Evolutionary conservation across 2,113 vertebrate species (phyloP), one percentile per base, ranked within the genome.

Genomic region (Dicerorhinus sumatrensis): DNA sequence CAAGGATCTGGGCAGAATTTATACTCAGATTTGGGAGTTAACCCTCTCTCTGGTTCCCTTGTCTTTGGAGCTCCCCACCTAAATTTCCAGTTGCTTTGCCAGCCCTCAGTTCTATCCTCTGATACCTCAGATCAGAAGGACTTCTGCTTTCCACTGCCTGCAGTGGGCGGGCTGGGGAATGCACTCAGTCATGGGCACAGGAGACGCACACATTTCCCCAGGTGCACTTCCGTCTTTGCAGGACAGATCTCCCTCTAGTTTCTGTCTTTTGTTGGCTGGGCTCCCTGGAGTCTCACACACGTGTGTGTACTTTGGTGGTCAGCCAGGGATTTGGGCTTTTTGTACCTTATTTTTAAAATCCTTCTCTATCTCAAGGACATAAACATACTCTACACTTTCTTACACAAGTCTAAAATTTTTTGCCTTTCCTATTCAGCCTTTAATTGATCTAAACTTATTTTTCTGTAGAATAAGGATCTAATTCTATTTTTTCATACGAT

Each of bases 371-470:
- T 79, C n/a, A 85, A 85, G n/a, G 70, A 85, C 48, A 48, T 1
- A 48, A 11, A 48, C 5, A 36, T 27, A 86, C 11, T 23, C 33
- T 86, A 36, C 20, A 54, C 8, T 54, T 76, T 29, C 67, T 72
- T 87, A 56, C 72, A 36, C 70, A 79, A 72, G 36, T 72, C 39
- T 12, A 29, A 87, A 92, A 27, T 60, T 48, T 36, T 79, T 76
- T 81, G 2, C 27, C 36, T 94, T 69, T 48, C 48, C 48, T 48
- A 48, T 48, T 48, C 11, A 48, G 48, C 11, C 48, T 48, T 48
- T 69, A 60, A 80, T 85, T 25, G 80, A 79, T 56, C n/a, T 69
- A 79, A 94, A 81, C 67, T 54, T 60, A 25, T 65, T 97, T 81
- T 65, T n/a, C 73, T 33, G 14, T 85, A 72, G 20, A 92, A 87